Evolutionary conservation across 2,888 invertebrate genomes (phyloP).

Genomic region (Camptogramma bilineatum): DNA sequence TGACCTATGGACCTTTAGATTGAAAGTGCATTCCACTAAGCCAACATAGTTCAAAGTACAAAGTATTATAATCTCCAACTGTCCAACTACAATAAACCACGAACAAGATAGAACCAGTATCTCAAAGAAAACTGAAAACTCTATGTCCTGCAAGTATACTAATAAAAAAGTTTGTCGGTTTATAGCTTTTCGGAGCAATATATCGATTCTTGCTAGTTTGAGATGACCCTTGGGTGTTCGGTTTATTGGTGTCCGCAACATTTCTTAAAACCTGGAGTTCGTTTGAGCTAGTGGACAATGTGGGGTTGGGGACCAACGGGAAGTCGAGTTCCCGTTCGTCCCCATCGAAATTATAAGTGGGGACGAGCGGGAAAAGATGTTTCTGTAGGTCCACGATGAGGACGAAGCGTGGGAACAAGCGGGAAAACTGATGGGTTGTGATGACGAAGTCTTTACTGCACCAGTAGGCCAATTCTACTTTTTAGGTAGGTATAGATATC

Average conservation of each 20-base stretch:
- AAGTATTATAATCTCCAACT: neutral
- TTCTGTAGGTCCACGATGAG: no score
- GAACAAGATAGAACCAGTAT: constrained; percentile 35
- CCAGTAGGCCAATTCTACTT: no score
- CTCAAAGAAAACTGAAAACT: constrained; percentile 46
- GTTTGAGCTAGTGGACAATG: no score
- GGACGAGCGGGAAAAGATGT: no score
- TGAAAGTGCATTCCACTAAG: neutral
- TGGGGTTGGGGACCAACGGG: no score
- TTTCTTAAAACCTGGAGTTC: neutral
- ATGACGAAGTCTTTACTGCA: no score
- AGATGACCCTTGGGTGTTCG: constrained; percentile 33
- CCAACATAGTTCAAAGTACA: neutral
- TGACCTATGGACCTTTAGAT: no score
- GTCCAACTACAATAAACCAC: constrained; percentile 19
- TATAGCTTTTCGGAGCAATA: constrained; percentile 52
- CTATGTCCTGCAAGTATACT: constrained; percentile 50
- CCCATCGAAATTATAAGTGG: no score
- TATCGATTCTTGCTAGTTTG: constrained; percentile 49
- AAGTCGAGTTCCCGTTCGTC: no score
- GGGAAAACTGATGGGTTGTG: no score
- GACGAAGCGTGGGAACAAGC: no score
- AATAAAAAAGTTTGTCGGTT: constrained; percentile 62
- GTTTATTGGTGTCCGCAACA: neutral
- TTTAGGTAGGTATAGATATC: no score